Evolutionary conservation across 2,888 invertebrate genomes (phyloP).

Genomic region (Thereva unica): DNA sequence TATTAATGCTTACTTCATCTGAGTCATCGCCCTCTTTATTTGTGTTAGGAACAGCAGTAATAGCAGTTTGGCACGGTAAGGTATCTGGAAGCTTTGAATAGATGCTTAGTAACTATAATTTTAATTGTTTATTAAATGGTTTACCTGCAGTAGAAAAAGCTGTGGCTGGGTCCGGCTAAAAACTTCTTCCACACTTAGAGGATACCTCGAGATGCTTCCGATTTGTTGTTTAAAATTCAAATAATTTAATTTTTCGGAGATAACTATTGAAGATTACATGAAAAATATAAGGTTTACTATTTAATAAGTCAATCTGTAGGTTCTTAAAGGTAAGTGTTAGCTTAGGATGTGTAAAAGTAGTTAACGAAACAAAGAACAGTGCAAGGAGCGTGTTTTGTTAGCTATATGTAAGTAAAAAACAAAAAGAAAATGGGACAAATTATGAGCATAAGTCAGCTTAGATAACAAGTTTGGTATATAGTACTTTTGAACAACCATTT

Average conservation of each 20-base stretch:
- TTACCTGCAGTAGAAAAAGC: conserved; percentile 54
- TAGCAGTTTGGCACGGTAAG: conserved; percentile 47
- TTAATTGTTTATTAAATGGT: not conserved
- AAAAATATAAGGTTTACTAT: not conserved
- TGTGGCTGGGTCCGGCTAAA: conserved; percentile 50
- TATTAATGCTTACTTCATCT: conserved; percentile 9
- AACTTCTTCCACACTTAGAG: conserved; percentile 49
- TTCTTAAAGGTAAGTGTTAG: too few species aligned
- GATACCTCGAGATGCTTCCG: conserved; percentile 47
- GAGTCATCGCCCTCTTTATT: conserved; percentile 14
- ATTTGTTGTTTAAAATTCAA: conserved; percentile 2
- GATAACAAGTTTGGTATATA: too few species aligned
- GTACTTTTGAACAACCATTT: too few species aligned
- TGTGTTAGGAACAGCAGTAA: conserved; percentile 11
- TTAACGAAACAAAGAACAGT: too few species aligned
- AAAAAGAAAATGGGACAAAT: too few species aligned
- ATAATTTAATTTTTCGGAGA: conserved; percentile 2
- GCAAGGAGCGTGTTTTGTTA: too few species aligned
- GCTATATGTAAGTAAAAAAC: too few species aligned
- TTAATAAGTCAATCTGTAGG: too few species aligned
- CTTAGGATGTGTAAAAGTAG: too few species aligned
- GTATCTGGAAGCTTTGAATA: conserved; percentile 52
- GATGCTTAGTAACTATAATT: not conserved
- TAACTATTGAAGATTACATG: conserved; percentile 11
- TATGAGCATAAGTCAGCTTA: too few species aligned